Evolutionary conservation across 2,888 invertebrate species (phyloP).

Genomic region (Atrina japonica): DNA sequence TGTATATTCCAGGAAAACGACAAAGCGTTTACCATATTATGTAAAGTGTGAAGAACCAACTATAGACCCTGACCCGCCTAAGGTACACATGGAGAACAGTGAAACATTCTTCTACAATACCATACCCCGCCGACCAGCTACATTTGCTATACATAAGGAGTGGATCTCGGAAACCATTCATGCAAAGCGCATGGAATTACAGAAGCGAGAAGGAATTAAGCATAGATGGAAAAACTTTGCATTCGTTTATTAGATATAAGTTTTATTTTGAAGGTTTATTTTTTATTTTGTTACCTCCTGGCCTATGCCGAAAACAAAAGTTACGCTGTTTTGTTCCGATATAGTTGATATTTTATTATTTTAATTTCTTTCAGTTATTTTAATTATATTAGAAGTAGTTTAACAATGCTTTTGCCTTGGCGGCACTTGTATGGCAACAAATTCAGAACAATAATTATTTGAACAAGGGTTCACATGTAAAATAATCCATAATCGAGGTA

Average conservation of each 20-base stretch:
- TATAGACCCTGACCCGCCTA: slow-evolving; percentile 70
- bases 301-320: no score
- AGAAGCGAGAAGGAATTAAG: slow-evolving; percentile 73
- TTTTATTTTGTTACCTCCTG: not conserved
- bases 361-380: no score
- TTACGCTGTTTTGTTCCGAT: no score
- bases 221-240: slow-evolving; percentile 76
- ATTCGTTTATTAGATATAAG: slow-evolving; percentile 70
- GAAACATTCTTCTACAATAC: slow-evolving; percentile 80
- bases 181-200: slow-evolving; percentile 76
- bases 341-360: no score
- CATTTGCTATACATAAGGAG: slow-evolving; percentile 75
- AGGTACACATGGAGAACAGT: slow-evolving; percentile 73
- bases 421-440: no score
- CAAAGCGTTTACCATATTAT: slow-evolving; percentile 69
- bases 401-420: no score
- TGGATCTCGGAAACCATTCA: slow-evolving; percentile 78
- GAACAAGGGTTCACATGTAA: no score
- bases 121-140: slow-evolving; percentile 72
- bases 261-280: not conserved
- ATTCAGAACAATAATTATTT: no score
- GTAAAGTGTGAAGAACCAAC: slow-evolving; percentile 68
- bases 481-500: no score
- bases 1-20: slow-evolving; percentile 57
- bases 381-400: no score